Percentiles rank a stretch among this genome's conserved stretches.
phyloP scores from a whole-genome alignment of 2,113 vertebrate genomes.

The Zeus faber region DNA sequence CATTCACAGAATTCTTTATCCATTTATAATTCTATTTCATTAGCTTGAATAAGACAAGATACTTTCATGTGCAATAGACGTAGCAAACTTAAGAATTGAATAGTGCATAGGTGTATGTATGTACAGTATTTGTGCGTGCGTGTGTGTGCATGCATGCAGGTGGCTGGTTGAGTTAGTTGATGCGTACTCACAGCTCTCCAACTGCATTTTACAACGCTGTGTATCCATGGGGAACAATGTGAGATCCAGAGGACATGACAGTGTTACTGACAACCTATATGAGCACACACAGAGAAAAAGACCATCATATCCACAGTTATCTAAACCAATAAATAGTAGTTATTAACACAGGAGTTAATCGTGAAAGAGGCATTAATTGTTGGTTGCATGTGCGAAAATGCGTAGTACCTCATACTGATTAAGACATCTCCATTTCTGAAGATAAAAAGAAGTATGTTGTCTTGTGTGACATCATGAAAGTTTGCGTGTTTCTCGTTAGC shows the following conservation, averaged over 20 bases:
- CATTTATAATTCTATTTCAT: too few relatives aligned
- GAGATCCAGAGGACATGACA: conserved; percentile 94
- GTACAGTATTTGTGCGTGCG: background rate
- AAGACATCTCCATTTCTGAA: conserved; percentile 94
- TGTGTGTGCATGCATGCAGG: conserved; percentile 10
- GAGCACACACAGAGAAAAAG: conserved; percentile 32
- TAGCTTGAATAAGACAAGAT: too few relatives aligned
- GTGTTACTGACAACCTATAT: conserved; percentile 89
- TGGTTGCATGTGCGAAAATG: too few relatives aligned
- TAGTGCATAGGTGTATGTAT: background rate
- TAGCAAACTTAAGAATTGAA: too few relatives aligned
- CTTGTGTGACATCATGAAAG: conserved; percentile 96
- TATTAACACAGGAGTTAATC: too few relatives aligned
- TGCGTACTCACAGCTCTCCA: conserved; percentile 91
- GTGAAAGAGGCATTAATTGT: conserved; percentile 9
- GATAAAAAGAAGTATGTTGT: conserved; percentile 96
- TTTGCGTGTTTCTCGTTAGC: conserved; percentile 98
- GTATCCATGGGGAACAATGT: conserved; percentile 96
- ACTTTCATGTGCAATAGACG: too few relatives aligned
- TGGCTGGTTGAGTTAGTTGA: too few relatives aligned
- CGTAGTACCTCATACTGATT: conserved; percentile 97
- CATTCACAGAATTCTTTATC: too few relatives aligned
- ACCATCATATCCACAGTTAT: too few relatives aligned
- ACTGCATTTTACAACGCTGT: conserved; percentile 94
- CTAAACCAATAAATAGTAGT: too few relatives aligned